Base-by-base conservation (phyloP, 2,888 invertebrate species). In the Papilio elwesi region DNA sequence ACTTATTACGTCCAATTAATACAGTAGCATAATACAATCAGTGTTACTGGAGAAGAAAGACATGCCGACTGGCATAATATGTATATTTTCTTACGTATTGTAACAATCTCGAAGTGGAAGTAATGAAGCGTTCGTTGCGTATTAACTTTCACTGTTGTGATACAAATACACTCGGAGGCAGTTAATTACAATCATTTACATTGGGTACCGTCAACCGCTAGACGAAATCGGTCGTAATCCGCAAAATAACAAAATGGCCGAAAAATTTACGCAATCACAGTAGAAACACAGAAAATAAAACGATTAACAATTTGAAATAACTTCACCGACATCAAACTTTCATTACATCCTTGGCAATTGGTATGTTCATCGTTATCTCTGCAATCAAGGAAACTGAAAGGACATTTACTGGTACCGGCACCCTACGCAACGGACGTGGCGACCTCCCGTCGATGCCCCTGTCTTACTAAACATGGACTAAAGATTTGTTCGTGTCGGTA, bases 121-220 rank as follows among this genome's bases (percentile, higher is more conserved):
- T 72, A 57, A 64, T 65, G 64, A 68, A 68, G 63, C 68, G 63
- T 70, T 64, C 9, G 16, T 68, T 73, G 49, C 43, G 55, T 59
- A 51, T 49, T 9, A 43, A 73, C 69, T 69, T 69, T 73, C 69
- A 69, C 69, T 73, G 52, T 59, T 72, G 71, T 73, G 47, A 53
- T 69, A 66, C 43, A 69, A 73, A 69, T 15, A 26, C 43, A 15
- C 51, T 63, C 16, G 57, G 13, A 51, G 36, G 47, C 47, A 43
- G n/a, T 51, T 73, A 69, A 73, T 73, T 73, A 62, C 69, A 59
- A 69, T 65, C 11, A 73, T 65, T 64, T 69, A 66, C 67, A 71
- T 71, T 62, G 26, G 26, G 26, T 26, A 51, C 53, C 15, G 68
- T 57, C 68, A 73, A 73, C 47, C 43, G 55, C 55, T 64, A 49